Conservation (phyloP, 2,113 vertebrate genomes). For the Piaya cayana region DNA sequence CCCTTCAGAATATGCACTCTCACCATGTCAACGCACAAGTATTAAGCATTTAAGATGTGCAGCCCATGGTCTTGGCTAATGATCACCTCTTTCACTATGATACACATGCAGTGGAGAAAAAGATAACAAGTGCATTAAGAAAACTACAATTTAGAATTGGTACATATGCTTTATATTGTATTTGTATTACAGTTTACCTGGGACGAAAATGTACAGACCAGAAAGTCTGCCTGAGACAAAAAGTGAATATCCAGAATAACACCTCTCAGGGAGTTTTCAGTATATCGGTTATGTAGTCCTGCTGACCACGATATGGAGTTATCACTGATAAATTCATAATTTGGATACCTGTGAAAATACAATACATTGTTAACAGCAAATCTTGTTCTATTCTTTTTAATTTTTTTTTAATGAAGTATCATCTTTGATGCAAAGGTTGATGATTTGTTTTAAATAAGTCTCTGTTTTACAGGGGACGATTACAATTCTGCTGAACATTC, state of each 20-base stretch:
- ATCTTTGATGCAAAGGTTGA: neutral
- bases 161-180: neutral
- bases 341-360: conserved; percentile 85
- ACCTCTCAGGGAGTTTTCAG: conserved; percentile 94
- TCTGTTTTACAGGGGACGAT: neutral
- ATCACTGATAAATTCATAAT: conserved; percentile 98
- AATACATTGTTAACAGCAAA: neutral
- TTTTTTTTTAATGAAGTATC: neutral
- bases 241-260: conserved; percentile 99
- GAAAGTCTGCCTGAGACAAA: conserved; percentile 95
- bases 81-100: neutral
- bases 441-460: neutral
- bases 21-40: accelerated
- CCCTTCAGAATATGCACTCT: neutral
- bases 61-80: neutral
- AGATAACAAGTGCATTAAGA: neutral
- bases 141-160: neutral
- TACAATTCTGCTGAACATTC: neutral
- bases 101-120: neutral
- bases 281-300: conserved; percentile 95
- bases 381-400: too few relatives aligned
- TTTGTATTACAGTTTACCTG: conserved; percentile 79
- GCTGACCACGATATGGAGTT: conserved; percentile 99
- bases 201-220: conserved; percentile 98
- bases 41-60: neutral